Evolutionary conservation across 2,797 vertebrate species (phyloP).

Genomic region (Tiaroga cobitis): DNA sequence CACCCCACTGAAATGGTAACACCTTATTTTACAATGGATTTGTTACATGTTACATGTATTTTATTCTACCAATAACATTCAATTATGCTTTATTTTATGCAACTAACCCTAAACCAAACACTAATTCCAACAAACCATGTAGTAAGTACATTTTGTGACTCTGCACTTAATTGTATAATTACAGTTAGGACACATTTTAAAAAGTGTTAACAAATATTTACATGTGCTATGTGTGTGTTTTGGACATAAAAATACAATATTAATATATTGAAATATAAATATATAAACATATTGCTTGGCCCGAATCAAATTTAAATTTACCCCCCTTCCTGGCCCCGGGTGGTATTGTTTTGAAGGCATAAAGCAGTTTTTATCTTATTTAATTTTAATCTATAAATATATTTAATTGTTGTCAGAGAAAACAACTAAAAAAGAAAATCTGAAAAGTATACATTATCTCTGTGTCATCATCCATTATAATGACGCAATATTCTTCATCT

Average conservation of each 20-base stretch:
- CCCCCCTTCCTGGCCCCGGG: not conserved
- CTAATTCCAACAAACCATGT: not conserved
- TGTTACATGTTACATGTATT: not conserved
- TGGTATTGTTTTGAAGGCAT: too few species aligned
- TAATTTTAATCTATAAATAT: not conserved
- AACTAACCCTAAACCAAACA: not conserved
- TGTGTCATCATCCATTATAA: not conserved
- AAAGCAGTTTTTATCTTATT: not conserved
- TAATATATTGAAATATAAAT: not conserved
- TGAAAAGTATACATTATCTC: not conserved
- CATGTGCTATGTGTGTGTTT: not conserved
- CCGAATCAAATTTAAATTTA: not conserved
- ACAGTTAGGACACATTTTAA: not conserved
- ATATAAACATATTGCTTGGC: not conserved
- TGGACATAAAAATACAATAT: not conserved
- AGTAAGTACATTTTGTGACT: not conserved
- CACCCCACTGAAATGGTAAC: not conserved
- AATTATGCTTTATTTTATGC: not conserved
- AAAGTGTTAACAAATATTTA: not conserved
- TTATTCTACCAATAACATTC: not conserved
- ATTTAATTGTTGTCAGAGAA: not conserved
- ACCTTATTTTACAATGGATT: not conserved
- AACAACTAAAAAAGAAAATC: not conserved
- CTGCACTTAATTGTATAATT: not conserved
- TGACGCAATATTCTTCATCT: not conserved